These are phyloP conservation scores for Selene dorsalis DNA, from an alignment of 2,797 vertebrate species.

Conservation along the genomic window DNA sequence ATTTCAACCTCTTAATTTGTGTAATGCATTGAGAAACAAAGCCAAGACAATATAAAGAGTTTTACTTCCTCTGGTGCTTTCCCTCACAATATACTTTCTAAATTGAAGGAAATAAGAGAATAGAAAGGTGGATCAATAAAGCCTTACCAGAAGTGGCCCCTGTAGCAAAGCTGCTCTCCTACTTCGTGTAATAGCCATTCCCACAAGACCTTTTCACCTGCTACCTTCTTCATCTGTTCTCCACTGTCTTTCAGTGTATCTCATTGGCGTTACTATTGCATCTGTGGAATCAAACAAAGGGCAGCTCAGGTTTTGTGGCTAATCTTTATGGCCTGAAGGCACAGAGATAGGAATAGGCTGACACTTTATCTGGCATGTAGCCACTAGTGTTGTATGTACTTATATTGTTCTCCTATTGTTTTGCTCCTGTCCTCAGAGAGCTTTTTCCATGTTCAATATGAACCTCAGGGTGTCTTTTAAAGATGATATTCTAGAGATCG, in stretches of 20 bases:
- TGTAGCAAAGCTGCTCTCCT: constrained; percentile 44
- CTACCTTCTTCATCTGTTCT: constrained; percentile 60
- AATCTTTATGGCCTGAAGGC: constrained; percentile 62
- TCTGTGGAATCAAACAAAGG: constrained; percentile 46
- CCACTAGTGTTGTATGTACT: constrained; percentile 50
- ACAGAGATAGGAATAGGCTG: constrained; percentile 47
- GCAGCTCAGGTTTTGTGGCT: constrained; percentile 46
- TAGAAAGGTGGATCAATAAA: constrained; percentile 68
- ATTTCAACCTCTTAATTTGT: constrained; percentile 59
- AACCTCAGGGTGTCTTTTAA: constrained; percentile 67
- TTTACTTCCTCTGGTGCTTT: constrained; percentile 48
- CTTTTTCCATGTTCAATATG: constrained; percentile 43
- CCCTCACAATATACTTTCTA: constrained; percentile 51
- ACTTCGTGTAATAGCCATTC: constrained; percentile 68
- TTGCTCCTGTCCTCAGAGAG: constrained; percentile 49
- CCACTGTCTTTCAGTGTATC: constrained; percentile 57
- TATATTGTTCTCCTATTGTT: constrained; percentile 63
- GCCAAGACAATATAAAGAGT: constrained; percentile 58
- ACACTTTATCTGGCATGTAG: constrained; percentile 56
- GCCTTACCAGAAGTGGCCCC: constrained; percentile 48
- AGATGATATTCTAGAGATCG: constrained; percentile 74
- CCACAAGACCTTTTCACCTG: constrained; percentile 65
- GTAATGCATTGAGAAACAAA: constrained; percentile 60
- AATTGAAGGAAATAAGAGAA: constrained; percentile 65
- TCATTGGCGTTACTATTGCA: constrained; percentile 48